phyloP scores from a whole-genome alignment of 2,797 vertebrate genomes.

The Poeciliopsis gracilis region DNA sequence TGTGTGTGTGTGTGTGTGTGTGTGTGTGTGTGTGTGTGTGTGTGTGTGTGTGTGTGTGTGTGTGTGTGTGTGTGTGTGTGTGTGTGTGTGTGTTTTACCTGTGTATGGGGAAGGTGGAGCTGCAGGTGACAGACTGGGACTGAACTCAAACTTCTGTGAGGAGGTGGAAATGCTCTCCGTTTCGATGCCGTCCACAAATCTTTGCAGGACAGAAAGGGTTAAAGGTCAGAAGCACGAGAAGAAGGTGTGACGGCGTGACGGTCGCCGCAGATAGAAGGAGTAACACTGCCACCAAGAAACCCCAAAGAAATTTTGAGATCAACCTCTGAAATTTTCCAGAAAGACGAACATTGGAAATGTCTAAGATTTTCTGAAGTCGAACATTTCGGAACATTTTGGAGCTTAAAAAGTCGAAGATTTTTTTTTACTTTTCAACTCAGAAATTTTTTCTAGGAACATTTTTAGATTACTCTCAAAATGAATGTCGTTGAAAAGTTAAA shows the following conservation, averaged over 20 bases:
- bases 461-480: too few species aligned
- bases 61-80: neutral
- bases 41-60: neutral
- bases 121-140: slow-evolving; percentile 65
- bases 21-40: neutral
- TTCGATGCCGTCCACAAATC: slow-evolving; percentile 87
- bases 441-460: too few species aligned
- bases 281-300: too few species aligned
- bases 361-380: too few species aligned
- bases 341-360: too few species aligned
- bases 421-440: too few species aligned
- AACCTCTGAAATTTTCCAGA: too few species aligned
- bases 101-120: slow-evolving; percentile 59
- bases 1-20: neutral
- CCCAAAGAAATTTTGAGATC: too few species aligned
- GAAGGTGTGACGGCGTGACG: neutral
- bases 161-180: slow-evolving; percentile 75
- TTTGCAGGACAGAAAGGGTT: slow-evolving; percentile 41
- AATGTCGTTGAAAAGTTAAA: too few species aligned
- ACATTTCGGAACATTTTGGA: too few species aligned
- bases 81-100: slow-evolving; percentile 51
- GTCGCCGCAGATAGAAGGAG: too few species aligned
- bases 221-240: neutral
- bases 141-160: slow-evolving; percentile 84
- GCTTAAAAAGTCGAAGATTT: too few species aligned